Conservation (phyloP, 1,140 invertebrate genomes). For the Hypothenemus hampei region DNA sequence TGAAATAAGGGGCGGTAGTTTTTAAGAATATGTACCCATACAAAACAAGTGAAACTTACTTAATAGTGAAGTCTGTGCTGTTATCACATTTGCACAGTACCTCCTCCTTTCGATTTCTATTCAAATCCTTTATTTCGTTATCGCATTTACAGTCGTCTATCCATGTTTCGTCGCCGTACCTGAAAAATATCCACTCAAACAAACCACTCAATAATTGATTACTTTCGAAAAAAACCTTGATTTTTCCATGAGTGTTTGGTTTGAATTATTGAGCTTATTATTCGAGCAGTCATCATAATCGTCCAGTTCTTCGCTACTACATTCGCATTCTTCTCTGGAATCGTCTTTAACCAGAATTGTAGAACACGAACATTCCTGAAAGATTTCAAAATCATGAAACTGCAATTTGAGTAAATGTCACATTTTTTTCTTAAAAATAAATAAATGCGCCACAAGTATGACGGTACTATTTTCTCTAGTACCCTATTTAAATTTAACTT, state of each 20-base stretch:
- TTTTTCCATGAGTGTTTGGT: slow-evolving; percentile 20
- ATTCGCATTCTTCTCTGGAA: slow-evolving; percentile 12
- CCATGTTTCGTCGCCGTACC: slow-evolving; percentile 31
- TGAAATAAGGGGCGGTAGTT: too few species aligned
- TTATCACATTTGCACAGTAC: slow-evolving; percentile 34
- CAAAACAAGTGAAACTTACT: too few species aligned
- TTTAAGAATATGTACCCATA: too few species aligned
- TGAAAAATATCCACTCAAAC: background rate
- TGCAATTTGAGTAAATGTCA: background rate
- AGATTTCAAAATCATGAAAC: background rate
- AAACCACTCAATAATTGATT: background rate
- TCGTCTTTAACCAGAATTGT: slow-evolving; percentile 5
- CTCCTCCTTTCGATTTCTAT: slow-evolving; percentile 26
- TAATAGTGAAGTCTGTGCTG: too few species aligned
- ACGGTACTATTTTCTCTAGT: background rate
- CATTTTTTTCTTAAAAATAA: background rate
- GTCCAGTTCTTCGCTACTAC: slow-evolving; percentile 22
- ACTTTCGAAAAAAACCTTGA: slow-evolving; percentile 21
- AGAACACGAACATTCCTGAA: slow-evolving; percentile 34
- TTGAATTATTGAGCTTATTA: slow-evolving; percentile 12
- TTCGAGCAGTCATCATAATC: slow-evolving; percentile 28
- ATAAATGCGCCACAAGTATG: background rate
- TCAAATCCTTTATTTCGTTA: slow-evolving; percentile 27
- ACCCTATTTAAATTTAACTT: slow-evolving; percentile 14
- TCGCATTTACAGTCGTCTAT: slow-evolving; percentile 35